A percentile compares a stretch with the other conserved stretches of the same genome.
These are phyloP conservation scores for Taenaris catops DNA, from an alignment of 2,888 invertebrate species.

Conservation along the genomic window DNA sequence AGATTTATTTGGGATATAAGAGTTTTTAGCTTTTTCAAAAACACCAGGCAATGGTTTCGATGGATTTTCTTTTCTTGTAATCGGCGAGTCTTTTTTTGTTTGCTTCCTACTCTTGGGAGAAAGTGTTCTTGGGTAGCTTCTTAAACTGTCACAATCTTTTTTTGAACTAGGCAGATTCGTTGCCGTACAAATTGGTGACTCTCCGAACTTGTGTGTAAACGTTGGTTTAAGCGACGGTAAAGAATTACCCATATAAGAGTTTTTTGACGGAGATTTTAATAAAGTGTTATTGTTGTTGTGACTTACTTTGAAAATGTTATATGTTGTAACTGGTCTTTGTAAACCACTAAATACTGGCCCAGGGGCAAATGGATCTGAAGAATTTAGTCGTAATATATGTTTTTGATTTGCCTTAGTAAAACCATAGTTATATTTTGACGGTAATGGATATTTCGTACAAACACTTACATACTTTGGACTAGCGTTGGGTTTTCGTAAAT, in stretches of 20 bases:
- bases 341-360: slow-evolving; percentile 74
- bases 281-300: slow-evolving; percentile 67
- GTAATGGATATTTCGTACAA: slow-evolving; percentile 60
- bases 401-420: slow-evolving; percentile 59
- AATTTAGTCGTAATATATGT: slow-evolving; percentile 50
- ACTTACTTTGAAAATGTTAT: slow-evolving; percentile 68
- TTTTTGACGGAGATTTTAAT: slow-evolving; percentile 58
- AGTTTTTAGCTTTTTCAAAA: slow-evolving; percentile 68
- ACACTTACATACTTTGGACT: slow-evolving; percentile 71
- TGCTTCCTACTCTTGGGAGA: slow-evolving; percentile 60
- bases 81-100: slow-evolving; percentile 40
- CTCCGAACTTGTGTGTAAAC: slow-evolving; percentile 70
- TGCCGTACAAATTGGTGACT: slow-evolving; percentile 54
- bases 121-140: slow-evolving; percentile 41
- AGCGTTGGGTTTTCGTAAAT: slow-evolving; percentile 54
- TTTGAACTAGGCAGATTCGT: slow-evolving; percentile 42
- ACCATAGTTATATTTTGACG: slow-evolving; percentile 58
- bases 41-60: slow-evolving; percentile 53
- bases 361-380: slow-evolving; percentile 70
- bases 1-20: slow-evolving; percentile 66
- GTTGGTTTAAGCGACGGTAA: slow-evolving; percentile 61
- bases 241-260: slow-evolving; percentile 43
- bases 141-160: slow-evolving; percentile 49
- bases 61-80: slow-evolving; percentile 50
- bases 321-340: slow-evolving; percentile 61